Conservation (phyloP, 1,140 invertebrate genomes). For the Pseudomyrmex sp. region DNA sequence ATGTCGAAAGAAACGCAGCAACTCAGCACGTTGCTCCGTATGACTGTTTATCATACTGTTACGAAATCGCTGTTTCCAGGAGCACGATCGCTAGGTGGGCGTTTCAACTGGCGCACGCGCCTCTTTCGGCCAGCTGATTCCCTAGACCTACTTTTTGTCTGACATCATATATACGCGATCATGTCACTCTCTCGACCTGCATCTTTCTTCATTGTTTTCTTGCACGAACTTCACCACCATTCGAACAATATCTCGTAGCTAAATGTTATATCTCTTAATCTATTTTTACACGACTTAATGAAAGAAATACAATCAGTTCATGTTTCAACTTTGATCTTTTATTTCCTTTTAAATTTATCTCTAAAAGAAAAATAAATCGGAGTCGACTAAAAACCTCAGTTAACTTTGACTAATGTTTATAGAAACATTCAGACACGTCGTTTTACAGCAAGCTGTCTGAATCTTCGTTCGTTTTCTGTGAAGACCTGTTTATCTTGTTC, state of each 20-base stretch:
- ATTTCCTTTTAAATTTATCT: background rate
- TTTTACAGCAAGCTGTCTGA: background rate
- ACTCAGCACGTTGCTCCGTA: background rate
- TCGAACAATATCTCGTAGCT: background rate
- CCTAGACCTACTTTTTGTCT: slow-evolving; percentile 82
- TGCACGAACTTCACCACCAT: background rate
- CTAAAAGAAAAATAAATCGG: background rate
- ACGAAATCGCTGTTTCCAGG: slow-evolving; percentile 57
- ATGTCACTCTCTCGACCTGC: slow-evolving; percentile 21
- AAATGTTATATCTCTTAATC: background rate
- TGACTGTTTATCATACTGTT: slow-evolving; percentile 33
- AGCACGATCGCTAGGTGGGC: slow-evolving; percentile 60
- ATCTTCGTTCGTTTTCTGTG: slow-evolving; percentile 1
- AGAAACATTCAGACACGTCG: background rate
- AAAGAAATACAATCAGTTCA: too few relatives aligned
- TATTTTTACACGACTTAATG: background rate
- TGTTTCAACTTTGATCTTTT: background rate
- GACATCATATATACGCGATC: slow-evolving; percentile 53
- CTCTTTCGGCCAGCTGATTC: slow-evolving; percentile 80
- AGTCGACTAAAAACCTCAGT: background rate
- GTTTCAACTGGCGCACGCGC: slow-evolving; percentile 76
- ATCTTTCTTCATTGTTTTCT: background rate
- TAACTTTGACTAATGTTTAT: slow-evolving; percentile 24
- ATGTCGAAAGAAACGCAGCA: background rate
- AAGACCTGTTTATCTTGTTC: slow-evolving; percentile 16